Base-by-base conservation (phyloP, 2,797 vertebrate genomes). In the Darevskia mixta region DNA sequence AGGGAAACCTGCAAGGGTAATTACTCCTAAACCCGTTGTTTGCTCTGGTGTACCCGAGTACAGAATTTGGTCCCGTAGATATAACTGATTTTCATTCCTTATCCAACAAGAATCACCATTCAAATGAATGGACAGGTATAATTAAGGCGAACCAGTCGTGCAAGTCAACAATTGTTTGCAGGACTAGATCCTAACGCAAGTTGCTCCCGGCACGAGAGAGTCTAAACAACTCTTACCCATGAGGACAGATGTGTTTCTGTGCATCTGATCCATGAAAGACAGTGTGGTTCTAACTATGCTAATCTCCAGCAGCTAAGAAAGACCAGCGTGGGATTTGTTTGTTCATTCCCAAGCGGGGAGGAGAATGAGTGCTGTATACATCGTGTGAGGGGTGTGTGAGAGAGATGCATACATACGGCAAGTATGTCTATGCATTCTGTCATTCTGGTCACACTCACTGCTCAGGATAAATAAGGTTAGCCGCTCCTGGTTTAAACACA, bases 11-110 rank as follows among this genome's bases (percentile, higher is more conserved):
- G 41, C n/a, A 78, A 91, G 45, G 35, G 25, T 35, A 84, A 69
- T 90, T 81, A 45, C 71, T 71, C 23, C 79, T 0, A 85, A 88
- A 23, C 32, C 79, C 86, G 20, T 61, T 58, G 2, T 78, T 81
- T 81, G 82, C 4, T 55, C 64, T 72, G 55, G 7, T 67, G 8
- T 79, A 55, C 32, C 29, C 73, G 79, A 88, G n/a, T 85, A 91
- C 35, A 79, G 38, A 89, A 89, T 2, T 27, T 83, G 0, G 27
- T 80, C 41, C 35, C 35, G 27, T 2, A 2, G 27, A 17, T 6
- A 66, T 67, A 67, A 32, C 0, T 0, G 2, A 45, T 61, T 72
- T 45, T n/a, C 23, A 76, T 82, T 82, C 66, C 2, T 2, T 90
- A 9, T n/a, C 17, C 32, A 43, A 38, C 9, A 78, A 83, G 15